A percentile compares a stretch with the other conserved stretches of the same genome.
These are phyloP conservation scores for Tigriopus japonicus DNA, from an alignment of 1,140 invertebrate species.

Conservation along the genomic window DNA sequence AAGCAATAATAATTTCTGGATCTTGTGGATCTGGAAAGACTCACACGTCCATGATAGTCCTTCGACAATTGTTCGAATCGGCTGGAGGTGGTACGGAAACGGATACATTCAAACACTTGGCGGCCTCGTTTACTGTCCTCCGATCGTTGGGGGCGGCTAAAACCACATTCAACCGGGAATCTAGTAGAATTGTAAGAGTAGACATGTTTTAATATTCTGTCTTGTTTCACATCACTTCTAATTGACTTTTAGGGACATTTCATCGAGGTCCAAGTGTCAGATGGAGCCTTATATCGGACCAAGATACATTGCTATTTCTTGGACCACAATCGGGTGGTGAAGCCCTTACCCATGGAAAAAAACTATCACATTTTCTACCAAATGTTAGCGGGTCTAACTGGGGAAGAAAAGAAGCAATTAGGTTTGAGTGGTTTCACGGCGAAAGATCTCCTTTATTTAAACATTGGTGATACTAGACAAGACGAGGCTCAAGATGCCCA, in stretches of 20 bases:
- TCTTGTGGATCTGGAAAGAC: constrained; percentile 88
- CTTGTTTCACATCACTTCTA: neutral
- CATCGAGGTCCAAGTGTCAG: constrained; percentile 89
- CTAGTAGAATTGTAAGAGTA: constrained; percentile 65
- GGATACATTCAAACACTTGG: constrained; percentile 86
- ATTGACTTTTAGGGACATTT: constrained; percentile 56
- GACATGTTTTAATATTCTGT: constrained; percentile 25
- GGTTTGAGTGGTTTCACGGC: neutral
- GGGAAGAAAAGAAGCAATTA: constrained; percentile 53
- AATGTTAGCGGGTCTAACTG: constrained; percentile 68
- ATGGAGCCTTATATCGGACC: constrained; percentile 76
- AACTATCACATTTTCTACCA: constrained; percentile 97
- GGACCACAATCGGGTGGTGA: constrained; percentile 74
- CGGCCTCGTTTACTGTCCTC: constrained; percentile 79
- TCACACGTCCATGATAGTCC: constrained; percentile 70
- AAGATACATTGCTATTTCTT: constrained; percentile 91
- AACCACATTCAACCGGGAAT: constrained; percentile 72
- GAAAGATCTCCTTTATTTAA: constrained; percentile 44
- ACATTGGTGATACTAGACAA: constrained; percentile 48
- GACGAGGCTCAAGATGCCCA: constrained; percentile 53
- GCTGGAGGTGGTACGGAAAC: constrained; percentile 82
- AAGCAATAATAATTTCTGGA: constrained; percentile 76
- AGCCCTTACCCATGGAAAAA: constrained; percentile 62
- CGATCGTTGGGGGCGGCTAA: constrained; percentile 74
- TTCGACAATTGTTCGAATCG: constrained; percentile 74